phyloP scores from a whole-genome alignment of 1,140 invertebrate species.

The Drosophila azteca region DNA sequence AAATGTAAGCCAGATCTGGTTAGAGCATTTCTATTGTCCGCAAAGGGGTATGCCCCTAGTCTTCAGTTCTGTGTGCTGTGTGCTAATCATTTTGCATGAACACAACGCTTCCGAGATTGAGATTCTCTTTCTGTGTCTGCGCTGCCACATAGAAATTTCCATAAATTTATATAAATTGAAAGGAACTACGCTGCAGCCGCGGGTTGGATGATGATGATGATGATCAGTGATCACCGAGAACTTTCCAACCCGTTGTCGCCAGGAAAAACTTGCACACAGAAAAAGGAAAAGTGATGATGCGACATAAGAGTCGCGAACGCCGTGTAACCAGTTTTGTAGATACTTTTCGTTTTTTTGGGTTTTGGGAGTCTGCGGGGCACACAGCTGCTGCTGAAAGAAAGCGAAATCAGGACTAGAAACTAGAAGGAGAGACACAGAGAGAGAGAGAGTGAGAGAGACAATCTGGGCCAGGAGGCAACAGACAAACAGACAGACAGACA shows the following conservation, averaged over 20 bases:
- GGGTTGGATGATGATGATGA: not conserved
- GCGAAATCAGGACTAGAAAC: conserved; percentile 72
- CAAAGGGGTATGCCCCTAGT: conserved; percentile 18
- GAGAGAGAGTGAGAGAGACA: conserved; percentile 17
- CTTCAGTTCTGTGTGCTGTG: conserved; percentile 11
- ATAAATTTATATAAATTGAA: conserved; percentile 48
- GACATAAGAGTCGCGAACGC: not conserved
- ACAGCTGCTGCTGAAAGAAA: conserved; percentile 51
- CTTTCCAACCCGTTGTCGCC: conserved; percentile 69
- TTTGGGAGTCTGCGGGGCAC: conserved; percentile 17
- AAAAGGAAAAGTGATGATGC: conserved; percentile 72
- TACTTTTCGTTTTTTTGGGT: conserved; percentile 25
- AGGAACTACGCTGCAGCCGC: conserved; percentile 28
- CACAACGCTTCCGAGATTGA: conserved; percentile 3
- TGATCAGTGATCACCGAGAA: conserved; percentile 41
- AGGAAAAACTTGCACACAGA: conserved; percentile 22
- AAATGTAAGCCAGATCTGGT: conserved; percentile 3
- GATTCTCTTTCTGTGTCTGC: not conserved
- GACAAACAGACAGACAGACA: not conserved
- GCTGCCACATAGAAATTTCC: conserved; percentile 48
- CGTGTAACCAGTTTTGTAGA: conserved; percentile 56
- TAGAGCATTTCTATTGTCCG: conserved; percentile 6
- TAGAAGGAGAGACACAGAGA: conserved; percentile 18
- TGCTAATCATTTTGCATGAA: conserved; percentile 26
- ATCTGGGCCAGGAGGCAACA: conserved; percentile 52